Evolutionary conservation across 2,113 vertebrate species (phyloP).

Genomic region (Vanacampus margaritifer): DNA sequence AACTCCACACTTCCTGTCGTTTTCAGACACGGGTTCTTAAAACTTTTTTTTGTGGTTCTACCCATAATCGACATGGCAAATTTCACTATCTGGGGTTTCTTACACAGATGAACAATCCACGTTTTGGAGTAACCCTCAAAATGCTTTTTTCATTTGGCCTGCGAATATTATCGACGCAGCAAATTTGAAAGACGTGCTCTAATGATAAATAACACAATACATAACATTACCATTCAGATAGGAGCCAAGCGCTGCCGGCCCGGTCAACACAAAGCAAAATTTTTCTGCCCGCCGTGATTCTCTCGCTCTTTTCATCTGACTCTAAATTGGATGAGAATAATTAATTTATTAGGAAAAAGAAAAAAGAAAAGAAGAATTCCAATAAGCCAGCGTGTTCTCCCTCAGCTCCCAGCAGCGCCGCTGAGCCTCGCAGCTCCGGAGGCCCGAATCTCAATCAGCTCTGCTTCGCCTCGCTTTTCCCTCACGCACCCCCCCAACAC

Average conservation of each 20-base stretch:
- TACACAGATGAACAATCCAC: neutral
- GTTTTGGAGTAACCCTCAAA: neutral
- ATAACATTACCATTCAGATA: slow-evolving; percentile 42
- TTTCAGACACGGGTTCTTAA: neutral
- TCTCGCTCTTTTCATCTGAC: slow-evolving; percentile 65
- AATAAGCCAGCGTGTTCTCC: slow-evolving; percentile 65
- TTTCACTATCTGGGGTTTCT: neutral
- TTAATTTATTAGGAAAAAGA: slow-evolving; percentile 64
- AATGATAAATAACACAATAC: slow-evolving; percentile 6
- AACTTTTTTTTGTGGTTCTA: neutral
- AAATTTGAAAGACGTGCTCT: neutral
- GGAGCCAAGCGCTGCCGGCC: slow-evolving; percentile 31
- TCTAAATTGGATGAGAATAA: slow-evolving; percentile 71
- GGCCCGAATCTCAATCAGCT: slow-evolving; percentile 71
- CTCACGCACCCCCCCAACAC: slow-evolving; percentile 15
- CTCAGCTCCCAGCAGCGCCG: slow-evolving; percentile 47
- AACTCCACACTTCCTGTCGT: neutral
- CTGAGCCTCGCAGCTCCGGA: slow-evolving; percentile 66
- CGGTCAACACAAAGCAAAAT: slow-evolving; percentile 67
- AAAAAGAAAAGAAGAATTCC: slow-evolving; percentile 52
- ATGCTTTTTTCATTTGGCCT: neutral
- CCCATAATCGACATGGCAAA: neutral
- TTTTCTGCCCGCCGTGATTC: slow-evolving; percentile 52
- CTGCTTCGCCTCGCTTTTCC: slow-evolving; percentile 63
- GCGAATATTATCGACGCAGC: neutral